Evolutionary conservation across 2,888 invertebrate species (phyloP), one percentile per base, ranked within the genome.

Genomic region (Idaea straminata): DNA sequence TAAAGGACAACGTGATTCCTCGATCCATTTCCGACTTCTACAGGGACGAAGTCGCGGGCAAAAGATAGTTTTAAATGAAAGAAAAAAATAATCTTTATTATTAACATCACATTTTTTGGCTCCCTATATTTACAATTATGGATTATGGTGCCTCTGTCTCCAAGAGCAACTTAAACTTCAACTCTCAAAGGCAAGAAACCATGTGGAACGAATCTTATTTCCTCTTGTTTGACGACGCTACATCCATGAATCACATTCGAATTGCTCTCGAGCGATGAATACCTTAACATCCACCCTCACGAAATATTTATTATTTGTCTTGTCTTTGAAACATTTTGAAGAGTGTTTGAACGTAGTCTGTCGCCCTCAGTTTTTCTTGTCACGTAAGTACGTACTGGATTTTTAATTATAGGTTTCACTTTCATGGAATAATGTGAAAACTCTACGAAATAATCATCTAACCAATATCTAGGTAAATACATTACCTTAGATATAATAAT

Each of bases 191-290:
- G 7, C 2, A 47, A 47, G 47, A 47, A 47, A 47, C 47, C 47
- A 47, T 47, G 47, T 47, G 47, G 47, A 47, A 47, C 47, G 47
- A 47, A 15, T 47, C 47, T 47, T 6, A 47, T 47, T 36, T 15
- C 15, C 38, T 62, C 13, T 38, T 65, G 15, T 36, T 62, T 65
- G 15, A 13, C 15, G 15, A 35, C 59, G 34, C 47, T 15, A 34
- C 59, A 62, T 35, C 80, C 81, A 82, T 80, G 81, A 82, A 82
- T 82, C 77, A 79, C 79, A 82, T 83, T 82, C 78, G 78, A 81
- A 83, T 77, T 83, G 85, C 80, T 80, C 81, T 82, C 74, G 72
- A 69, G 75, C 78, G 79, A 80, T 82, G 82, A 83, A 83, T 82
- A 79, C 82, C 72, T 79, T 77, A 83, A 77, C 78, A 78, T 77